These are phyloP conservation scores for Copidosoma aretas DNA, from an alignment of 2,888 invertebrate genomes.

Conservation along the genomic window DNA sequence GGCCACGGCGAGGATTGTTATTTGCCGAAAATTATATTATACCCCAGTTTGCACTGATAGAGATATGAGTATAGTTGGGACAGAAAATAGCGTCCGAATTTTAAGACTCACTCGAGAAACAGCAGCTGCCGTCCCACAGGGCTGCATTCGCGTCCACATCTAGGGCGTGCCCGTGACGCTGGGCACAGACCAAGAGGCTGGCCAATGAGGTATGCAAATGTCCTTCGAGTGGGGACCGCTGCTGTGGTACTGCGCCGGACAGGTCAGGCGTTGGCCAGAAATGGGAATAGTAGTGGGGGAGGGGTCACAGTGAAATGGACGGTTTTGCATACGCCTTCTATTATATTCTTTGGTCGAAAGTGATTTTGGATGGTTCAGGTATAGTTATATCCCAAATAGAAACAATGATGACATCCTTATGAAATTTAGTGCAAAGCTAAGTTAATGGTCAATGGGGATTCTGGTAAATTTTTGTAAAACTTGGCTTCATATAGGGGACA, in stretches of 20 bases:
- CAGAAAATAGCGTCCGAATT: no score
- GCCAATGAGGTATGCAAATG: slow-evolving; percentile 13
- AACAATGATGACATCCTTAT: no score
- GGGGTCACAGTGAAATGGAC: no score
- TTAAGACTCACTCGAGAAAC: no score
- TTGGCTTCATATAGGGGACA: no score
- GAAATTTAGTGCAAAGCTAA: no score
- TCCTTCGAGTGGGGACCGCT: slow-evolving; percentile 1
- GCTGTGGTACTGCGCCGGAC: background rate
- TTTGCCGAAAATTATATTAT: background rate
- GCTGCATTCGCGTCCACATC: background rate
- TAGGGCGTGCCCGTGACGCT: background rate
- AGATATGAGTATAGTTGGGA: background rate
- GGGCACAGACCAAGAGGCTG: background rate
- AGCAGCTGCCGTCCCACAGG: no score
- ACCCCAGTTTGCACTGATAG: background rate
- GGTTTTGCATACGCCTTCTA: no score
- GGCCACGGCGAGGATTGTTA: slow-evolving; percentile 3
- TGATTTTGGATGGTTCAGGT: background rate
- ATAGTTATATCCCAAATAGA: no score
- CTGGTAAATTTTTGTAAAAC: no score
- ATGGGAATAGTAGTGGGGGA: no score
- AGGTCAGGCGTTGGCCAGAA: background rate
- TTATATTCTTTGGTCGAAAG: slow-evolving; percentile 1
- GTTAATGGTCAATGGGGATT: no score